A percentile compares a stretch with the other conserved stretches of the same genome.
These are phyloP conservation scores for Azemiops feae DNA, from an alignment of 2,113 vertebrate genomes.

Conservation along the genomic window DNA sequence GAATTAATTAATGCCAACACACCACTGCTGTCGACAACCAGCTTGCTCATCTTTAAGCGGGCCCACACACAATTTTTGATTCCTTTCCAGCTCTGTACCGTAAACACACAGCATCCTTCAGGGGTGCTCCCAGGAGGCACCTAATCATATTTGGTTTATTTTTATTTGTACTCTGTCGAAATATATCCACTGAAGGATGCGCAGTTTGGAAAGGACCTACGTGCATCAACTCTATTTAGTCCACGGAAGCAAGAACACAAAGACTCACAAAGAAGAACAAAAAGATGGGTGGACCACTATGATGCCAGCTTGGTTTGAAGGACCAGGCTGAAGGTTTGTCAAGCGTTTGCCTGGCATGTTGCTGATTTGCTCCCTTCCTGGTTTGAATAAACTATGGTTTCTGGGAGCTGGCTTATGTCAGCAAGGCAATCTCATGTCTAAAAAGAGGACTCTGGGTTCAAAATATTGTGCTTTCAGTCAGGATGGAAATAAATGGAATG, in stretches of 20 bases:
- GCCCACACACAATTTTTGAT: neutral
- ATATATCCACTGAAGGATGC: neutral
- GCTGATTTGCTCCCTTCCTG: neutral
- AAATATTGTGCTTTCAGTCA: neutral
- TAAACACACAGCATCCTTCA: neutral
- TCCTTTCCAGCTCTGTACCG: neutral
- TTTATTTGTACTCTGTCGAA: neutral
- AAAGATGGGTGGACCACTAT: neutral
- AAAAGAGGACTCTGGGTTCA: neutral
- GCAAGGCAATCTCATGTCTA: neutral
- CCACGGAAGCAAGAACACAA: neutral
- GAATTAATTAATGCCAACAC: neutral
- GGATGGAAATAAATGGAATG: neutral
- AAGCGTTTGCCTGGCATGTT: neutral
- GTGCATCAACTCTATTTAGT: neutral
- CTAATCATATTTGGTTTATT: neutral
- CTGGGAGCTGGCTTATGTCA: no score
- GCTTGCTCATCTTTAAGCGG: neutral
- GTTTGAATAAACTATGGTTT: neutral
- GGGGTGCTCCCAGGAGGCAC: neutral
- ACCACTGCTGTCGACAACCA: neutral
- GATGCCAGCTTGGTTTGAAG: neutral
- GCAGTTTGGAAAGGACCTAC: neutral
- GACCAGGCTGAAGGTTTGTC: neutral
- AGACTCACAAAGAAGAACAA: neutral